These are phyloP conservation scores for Diorhabda sublineata DNA, from an alignment of 1,140 invertebrate species.

Conservation along the genomic window DNA sequence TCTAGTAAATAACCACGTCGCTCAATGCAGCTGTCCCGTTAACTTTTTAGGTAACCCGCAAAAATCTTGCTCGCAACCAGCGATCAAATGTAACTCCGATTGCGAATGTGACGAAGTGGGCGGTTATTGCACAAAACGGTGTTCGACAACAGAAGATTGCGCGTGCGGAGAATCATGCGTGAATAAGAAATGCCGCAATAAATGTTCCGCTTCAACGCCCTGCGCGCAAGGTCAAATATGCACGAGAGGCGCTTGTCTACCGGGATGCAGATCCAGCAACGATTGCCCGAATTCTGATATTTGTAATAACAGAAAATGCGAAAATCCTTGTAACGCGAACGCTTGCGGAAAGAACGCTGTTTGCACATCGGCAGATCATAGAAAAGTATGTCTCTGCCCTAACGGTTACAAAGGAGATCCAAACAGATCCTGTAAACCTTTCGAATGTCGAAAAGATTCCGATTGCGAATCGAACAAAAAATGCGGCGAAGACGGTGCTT, in stretches of 20 bases:
- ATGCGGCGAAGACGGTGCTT: slow-evolving; percentile 68
- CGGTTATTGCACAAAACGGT: slow-evolving; percentile 70
- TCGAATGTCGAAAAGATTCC: slow-evolving; percentile 69
- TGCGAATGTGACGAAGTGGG: slow-evolving; percentile 75
- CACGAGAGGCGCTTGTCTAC: slow-evolving; percentile 58
- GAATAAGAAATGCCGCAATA: slow-evolving; percentile 57
- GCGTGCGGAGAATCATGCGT: slow-evolving; percentile 69
- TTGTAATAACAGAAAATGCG: slow-evolving; percentile 72
- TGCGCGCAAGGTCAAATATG: slow-evolving; percentile 56
- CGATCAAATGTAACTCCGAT: slow-evolving; percentile 60
- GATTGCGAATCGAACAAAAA: slow-evolving; percentile 76
- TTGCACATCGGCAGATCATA: slow-evolving; percentile 70
- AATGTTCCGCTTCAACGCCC: slow-evolving; percentile 53
- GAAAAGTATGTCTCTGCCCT: slow-evolving; percentile 79
- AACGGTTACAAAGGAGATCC: slow-evolving; percentile 78
- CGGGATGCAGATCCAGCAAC: slow-evolving; percentile 72
- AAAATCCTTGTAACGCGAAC: slow-evolving; percentile 66
- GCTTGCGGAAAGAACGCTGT: slow-evolving; percentile 72
- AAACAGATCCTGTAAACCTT: slow-evolving; percentile 65
- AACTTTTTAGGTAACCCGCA: slow-evolving; percentile 78
- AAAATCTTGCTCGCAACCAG: slow-evolving; percentile 64
- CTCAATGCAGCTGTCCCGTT: slow-evolving; percentile 77
- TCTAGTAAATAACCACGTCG: slow-evolving; percentile 73
- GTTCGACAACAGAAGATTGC: slow-evolving; percentile 64
- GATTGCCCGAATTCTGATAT: slow-evolving; percentile 75